Evolutionary conservation across 2,797 vertebrate genomes (phyloP), one percentile per base, ranked within the genome.

Genomic region (Sandelia bainsii): DNA sequence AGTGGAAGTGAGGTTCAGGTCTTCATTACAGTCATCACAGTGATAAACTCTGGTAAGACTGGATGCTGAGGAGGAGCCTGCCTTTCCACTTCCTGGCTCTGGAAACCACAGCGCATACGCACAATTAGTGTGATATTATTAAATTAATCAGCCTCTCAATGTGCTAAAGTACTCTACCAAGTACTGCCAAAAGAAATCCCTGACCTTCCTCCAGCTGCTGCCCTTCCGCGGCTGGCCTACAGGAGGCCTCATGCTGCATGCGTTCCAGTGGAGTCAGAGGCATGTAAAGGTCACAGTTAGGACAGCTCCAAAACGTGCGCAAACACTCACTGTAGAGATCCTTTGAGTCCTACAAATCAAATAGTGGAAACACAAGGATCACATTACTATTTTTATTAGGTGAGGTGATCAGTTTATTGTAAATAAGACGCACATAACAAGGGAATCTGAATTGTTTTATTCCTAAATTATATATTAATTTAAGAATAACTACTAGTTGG

Each of bases 281-380:
- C 94, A 95, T 90, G 89, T 96, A 96, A 56, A 99, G 93, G 62
- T 90, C 91, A 2, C 97, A 99, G 83, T 87, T 92, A 0, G 97
- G 96, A 76, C 97, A 99, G 23, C 82, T 96, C 97, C 97, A 99
- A 93, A 99, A 98, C 4, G 90, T 94, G 10, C 97, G 94, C n/a
- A 99, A 87, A 74, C 97, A 99, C 69, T 97, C 96, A 0, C 95
- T 96, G 86, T 98, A 99, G 29, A 99, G 93, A 51, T 98, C 96
- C 0, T 77, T 83, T 0, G 96, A 95, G 8, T 93, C 94, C 97
- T 99, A 85, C 0, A n/a, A 32, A 69, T 37, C 11, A 74, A 0
- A 63, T 0, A 39, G 29, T 4, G 14, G 2, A 64, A 49, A 56
- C 25, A 61, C 19, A 27, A 34, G 11, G n/a, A 25, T 17, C 8